A percentile compares a stretch with the other conserved stretches of the same genome.
phyloP scores from a whole-genome alignment of 2,797 vertebrate genomes.

The Acanthopagrus latus region DNA sequence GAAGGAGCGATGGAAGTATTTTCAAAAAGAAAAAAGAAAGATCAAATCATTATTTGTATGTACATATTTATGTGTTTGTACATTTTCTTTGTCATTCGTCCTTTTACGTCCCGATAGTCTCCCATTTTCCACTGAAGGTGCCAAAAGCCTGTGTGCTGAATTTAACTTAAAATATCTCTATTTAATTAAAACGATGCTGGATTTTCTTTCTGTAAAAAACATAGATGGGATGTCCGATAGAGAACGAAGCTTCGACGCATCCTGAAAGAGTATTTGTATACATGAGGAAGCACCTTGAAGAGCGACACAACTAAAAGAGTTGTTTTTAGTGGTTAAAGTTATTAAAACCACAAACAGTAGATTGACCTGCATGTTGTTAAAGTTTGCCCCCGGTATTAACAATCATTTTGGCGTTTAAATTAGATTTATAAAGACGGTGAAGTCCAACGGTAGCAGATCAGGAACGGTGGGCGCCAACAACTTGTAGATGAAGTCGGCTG shows the following conservation, averaged over 20 bases:
- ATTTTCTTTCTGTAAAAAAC: slow-evolving; percentile 29
- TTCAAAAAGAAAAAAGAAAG: slow-evolving; percentile 60
- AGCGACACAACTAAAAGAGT: neutral
- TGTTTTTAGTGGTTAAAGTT: slow-evolving; percentile 5
- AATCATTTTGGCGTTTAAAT: slow-evolving; percentile 32
- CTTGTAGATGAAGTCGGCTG: neutral
- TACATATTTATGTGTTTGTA: slow-evolving; percentile 73
- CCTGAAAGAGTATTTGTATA: slow-evolving; percentile 32
- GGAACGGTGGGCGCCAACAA: neutral
- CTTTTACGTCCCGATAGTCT: slow-evolving; percentile 20
- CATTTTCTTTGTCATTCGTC: slow-evolving; percentile 37
- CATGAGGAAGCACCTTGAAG: slow-evolving; percentile 35
- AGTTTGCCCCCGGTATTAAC: slow-evolving; percentile 29
- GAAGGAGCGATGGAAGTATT: slow-evolving; percentile 41
- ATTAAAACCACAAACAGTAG: slow-evolving; percentile 25
- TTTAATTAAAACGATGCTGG: slow-evolving; percentile 37
- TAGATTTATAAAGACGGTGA: neutral
- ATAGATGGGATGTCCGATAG: slow-evolving; percentile 1
- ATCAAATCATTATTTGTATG: slow-evolving; percentile 66
- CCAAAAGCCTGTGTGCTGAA: slow-evolving; percentile 71
- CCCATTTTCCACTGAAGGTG: slow-evolving; percentile 56
- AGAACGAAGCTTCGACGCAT: slow-evolving; percentile 9
- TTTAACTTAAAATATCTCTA: slow-evolving; percentile 30
- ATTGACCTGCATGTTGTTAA: slow-evolving; percentile 50
- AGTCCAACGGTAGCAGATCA: neutral